Base-by-base conservation (phyloP, 2,797 vertebrate genomes). In the Thaleichthys pacificus region DNA sequence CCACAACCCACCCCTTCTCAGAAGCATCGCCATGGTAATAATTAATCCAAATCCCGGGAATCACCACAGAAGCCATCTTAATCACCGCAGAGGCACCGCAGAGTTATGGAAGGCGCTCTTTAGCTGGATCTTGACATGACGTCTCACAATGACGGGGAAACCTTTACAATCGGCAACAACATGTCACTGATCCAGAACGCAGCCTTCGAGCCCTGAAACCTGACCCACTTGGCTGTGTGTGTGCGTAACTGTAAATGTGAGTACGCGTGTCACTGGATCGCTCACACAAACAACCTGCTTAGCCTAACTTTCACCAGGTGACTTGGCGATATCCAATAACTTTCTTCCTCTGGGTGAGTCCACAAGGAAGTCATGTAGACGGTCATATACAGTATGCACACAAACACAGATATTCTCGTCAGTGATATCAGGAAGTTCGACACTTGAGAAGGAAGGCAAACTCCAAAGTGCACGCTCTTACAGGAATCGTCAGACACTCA, bases 1-100 rank as follows among this genome's bases (percentile, higher is more conserved):
- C 30, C n/a, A 14, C 38, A 64, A 21, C 54, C 58, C 28, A 71
- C 72, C 68, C 58, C 73, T 71, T 56, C 66, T 73, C 82, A 38
- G 7, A 70, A 65, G 68, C 77, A 70, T 78, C 73, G 76, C 38
- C 4, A 63, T 30, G n/a, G 62, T 75, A 79, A 84, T 47, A 76
- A 60, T 3, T 0, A 6, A 0, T 51, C 60, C 76, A 82, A 82
- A 80, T 79, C 79, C 79, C 80, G 75, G 64, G 76, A 80, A 83
- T 86, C 72, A 81, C 72, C 71, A 62, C 66, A 28, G 77, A 68
- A 68, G 69, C 72, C 73, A 51, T 71, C 70, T 61, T 78, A 0
- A 70, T 78, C 78, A 73, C 68, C 77, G 71, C 60, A 49, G 58
- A 65, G 61, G 6, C 26, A 68, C 70, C 17, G 2, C 38, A 28